These are phyloP conservation scores for Diarsia rubi DNA, from an alignment of 2,888 invertebrate genomes.

Conservation along the genomic window DNA sequence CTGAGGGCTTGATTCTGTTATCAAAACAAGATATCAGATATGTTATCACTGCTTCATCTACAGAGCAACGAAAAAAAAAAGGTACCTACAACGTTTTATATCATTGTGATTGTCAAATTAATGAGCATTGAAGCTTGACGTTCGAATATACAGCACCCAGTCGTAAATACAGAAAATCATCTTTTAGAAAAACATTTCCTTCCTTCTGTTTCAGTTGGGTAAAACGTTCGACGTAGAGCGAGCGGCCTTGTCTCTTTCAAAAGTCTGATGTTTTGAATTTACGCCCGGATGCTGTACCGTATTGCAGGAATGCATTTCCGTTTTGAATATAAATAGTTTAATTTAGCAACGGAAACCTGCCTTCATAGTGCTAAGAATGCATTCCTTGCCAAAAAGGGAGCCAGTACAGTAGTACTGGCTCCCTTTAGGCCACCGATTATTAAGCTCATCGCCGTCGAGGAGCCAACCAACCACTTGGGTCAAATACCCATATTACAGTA, in stretches of 20 bases:
- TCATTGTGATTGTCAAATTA: slow-evolving; percentile 55
- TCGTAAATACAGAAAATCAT: slow-evolving; percentile 1
- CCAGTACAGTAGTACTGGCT: too few species aligned
- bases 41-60: slow-evolving; percentile 47
- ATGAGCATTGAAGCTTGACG: slow-evolving; percentile 35
- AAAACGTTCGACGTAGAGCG: background rate
- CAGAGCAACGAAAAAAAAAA: slow-evolving; percentile 33
- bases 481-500: too few species aligned
- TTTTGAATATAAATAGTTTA: slow-evolving; percentile 18
- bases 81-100: slow-evolving; percentile 51
- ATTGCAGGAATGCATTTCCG: slow-evolving; percentile 25
- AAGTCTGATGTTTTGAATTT: slow-evolving; percentile 4
- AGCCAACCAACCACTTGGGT: background rate
- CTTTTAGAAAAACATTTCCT: background rate
- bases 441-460: background rate
- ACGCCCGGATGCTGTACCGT: background rate
- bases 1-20: slow-evolving; percentile 19
- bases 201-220: background rate
- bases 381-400: slow-evolving; percentile 18
- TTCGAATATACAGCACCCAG: slow-evolving; percentile 26
- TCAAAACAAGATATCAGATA: slow-evolving; percentile 29
- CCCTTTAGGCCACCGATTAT: background rate
- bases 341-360: slow-evolving; percentile 2
- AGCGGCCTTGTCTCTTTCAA: background rate
- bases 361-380: background rate